These are phyloP conservation scores for Strigamia crassipes DNA, from an alignment of 2,888 invertebrate genomes.

Conservation along the genomic window DNA sequence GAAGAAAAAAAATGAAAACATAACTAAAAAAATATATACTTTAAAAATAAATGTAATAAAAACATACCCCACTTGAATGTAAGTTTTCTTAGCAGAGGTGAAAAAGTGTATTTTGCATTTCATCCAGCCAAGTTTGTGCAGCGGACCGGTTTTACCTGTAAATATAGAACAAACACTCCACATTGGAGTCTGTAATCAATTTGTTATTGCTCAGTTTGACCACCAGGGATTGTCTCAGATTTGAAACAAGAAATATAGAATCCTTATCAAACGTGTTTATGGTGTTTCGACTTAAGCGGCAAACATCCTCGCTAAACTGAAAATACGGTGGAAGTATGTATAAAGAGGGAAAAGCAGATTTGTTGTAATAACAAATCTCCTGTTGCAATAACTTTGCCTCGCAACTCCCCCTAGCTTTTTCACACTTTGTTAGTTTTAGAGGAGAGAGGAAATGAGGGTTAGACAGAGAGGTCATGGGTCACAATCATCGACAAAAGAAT, in stretches of 20 bases:
- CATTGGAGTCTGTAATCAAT: constrained; percentile 6
- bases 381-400: constrained; percentile 29
- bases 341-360: constrained; percentile 30
- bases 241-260: background rate
- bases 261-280: background rate
- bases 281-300: constrained; percentile 14
- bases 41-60: background rate
- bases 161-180: constrained; percentile 23
- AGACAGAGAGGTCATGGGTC: constrained; percentile 9
- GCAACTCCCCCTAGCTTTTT: constrained; percentile 6
- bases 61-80: constrained; percentile 14
- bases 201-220: constrained; percentile 10
- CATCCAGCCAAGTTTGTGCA: background rate
- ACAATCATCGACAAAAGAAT: constrained; percentile 36
- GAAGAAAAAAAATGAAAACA: background rate
- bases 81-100: background rate
- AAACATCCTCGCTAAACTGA: constrained; percentile 5
- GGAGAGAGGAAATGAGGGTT: constrained; percentile 20
- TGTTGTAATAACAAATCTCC: constrained; percentile 42
- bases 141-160: constrained; percentile 6
- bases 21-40: background rate
- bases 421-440: constrained; percentile 40
- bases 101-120: constrained; percentile 15
- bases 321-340: background rate
- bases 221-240: background rate